phyloP scores from a whole-genome alignment of 2,113 vertebrate species.

The Zosterops pallidus region DNA sequence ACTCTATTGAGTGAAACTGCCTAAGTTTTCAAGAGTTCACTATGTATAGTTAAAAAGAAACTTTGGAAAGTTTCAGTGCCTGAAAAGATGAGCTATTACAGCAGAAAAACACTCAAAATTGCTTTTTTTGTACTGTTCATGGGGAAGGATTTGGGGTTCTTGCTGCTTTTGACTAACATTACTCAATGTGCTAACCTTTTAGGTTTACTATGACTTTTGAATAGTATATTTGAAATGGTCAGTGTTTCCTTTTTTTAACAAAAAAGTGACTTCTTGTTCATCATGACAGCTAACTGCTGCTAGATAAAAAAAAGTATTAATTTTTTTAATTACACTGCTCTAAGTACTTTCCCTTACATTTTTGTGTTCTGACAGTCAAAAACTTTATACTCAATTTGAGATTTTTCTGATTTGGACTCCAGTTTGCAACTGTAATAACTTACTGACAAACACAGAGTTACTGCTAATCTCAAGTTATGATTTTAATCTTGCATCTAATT shows the following conservation, averaged over 20 bases:
- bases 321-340: background rate
- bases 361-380: background rate
- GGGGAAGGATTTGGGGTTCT: background rate
- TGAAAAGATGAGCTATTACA: background rate
- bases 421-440: background rate
- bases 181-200: background rate
- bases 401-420: background rate
- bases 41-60: background rate
- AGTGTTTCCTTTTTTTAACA: background rate
- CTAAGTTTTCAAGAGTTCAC: background rate
- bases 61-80: background rate
- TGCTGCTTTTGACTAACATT: background rate
- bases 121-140: background rate
- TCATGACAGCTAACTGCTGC: background rate
- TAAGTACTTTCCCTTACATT: background rate
- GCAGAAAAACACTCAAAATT: background rate
- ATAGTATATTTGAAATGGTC: background rate
- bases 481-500: background rate
- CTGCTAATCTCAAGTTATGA: background rate
- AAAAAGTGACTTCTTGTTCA: background rate
- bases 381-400: background rate
- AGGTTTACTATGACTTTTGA: background rate
- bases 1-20: background rate
- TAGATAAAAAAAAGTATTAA: fast-evolving
- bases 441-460: background rate